Base-by-base conservation (phyloP, 1,140 invertebrate genomes). In the Andricus grossulariae region DNA sequence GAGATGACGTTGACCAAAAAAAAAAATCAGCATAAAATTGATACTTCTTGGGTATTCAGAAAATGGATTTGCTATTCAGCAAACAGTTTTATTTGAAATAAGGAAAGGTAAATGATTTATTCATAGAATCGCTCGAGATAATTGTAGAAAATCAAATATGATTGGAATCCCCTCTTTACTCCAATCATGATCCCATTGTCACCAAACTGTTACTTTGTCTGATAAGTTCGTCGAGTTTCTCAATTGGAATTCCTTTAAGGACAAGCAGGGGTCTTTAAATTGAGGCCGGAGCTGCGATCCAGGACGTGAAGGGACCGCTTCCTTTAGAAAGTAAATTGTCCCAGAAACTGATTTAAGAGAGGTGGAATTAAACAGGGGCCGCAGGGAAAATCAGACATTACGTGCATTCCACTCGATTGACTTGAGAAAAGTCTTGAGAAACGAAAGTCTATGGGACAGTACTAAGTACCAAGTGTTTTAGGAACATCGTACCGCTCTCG, bases 321-420 rank as follows among this genome's bases (percentile, higher is more conserved):
- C 78, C 78, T 75, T 75, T 60, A 52, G 76, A 79, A 76, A 77
- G 78, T 82, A 80, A 82, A 82, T 82, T 77, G 79, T 82, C 79
- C 75, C 54, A 75, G 79, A 74, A 80, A 75, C 72, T 79, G 78
- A 82, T 82, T 82, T 75, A 82, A 78, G 79, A 73, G 74, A 75
- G 50, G 72, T 52, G 50, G 72, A 78, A 80, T 76, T 78, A 79
- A 79, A 73, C 51, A 72, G 74, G 76, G 51, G 80, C 75, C 50
- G 25, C 51, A 79, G 79, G 71, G 76, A 57, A 71, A 82, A 76
- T 57, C 60, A 66, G 55, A 66, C 50, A 78, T 78, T 78, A 77
- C 75, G 50, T 55, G 60, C 77, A 75, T 80, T 76, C 45, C 71
- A 39, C 50, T 76, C 78, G 78, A 82, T 79, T 79, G 80, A 77